Evolutionary conservation across 2,113 vertebrate genomes (phyloP), one percentile per base, ranked within the genome.

Genomic region (Lophura nycthemera): DNA sequence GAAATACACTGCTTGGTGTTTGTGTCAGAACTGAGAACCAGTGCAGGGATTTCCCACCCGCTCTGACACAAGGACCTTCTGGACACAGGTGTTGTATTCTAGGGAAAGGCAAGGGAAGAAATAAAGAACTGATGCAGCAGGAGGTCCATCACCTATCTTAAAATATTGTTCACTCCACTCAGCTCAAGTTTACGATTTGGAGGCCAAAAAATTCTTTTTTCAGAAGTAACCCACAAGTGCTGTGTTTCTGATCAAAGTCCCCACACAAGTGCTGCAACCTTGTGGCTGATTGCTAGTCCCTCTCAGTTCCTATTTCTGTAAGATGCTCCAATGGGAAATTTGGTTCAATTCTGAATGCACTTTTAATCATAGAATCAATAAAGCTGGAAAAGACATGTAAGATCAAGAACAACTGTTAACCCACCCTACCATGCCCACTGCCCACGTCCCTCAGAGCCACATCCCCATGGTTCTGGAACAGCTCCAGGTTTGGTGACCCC

Each of bases 121-220:
- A 6, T 13, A 50, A 40, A 32, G 34, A 6, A 6, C 6, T 1
- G 18, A 54, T 11, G 11, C 13, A 15, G 0, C 24, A 50, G 10
- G n/a, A 34, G 54, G 42, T 30, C 27, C 52, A 30, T 29, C 15
- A 54, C 52, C 27, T 54, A 27, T 3, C 56, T 30, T 11, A 20
- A 30, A 32, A n/a, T 4, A 20, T 6, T 5, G 25, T 3, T 29
- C 18, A 10, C 20, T 2, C 12, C 52, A 4, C 30, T 0, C 0
- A 40, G 38, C 38, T 30, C 25, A 19, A 0, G 2, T 6, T 78
- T 65, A 59, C 1, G 21, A 3, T 2, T 10, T 1, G 59, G 57
- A 70, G 5, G 10, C 29, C 76, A 21, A 16, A 10, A 0, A 16
- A 16, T 0, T 13, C 27, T 25, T n/a, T 7, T 2, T 13, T 1